Evolutionary conservation across 1,140 invertebrate species (phyloP).

Genomic region (Temnothorax curvispinosus): DNA sequence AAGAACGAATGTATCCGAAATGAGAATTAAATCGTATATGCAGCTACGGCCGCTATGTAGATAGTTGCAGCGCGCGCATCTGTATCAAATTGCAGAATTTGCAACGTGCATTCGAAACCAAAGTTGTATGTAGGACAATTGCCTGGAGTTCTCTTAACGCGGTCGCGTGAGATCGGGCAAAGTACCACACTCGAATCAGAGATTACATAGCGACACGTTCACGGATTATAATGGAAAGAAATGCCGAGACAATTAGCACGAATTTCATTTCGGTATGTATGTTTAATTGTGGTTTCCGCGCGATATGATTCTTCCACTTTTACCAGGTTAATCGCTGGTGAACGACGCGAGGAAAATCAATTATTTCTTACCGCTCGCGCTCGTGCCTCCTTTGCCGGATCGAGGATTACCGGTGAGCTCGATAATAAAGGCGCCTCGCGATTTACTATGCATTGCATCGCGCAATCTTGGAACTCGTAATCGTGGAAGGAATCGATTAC

Average conservation of each 20-base stretch:
- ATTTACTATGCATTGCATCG: constrained; percentile 19
- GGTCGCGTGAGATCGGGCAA: background rate
- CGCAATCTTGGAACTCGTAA: background rate
- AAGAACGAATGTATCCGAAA: background rate
- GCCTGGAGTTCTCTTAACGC: background rate
- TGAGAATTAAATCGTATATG: background rate
- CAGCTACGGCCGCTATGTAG: background rate
- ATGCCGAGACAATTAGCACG: constrained; percentile 21
- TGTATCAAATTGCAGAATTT: constrained; percentile 12
- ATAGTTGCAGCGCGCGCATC: background rate
- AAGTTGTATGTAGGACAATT: constrained; percentile 10
- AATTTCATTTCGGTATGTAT: background rate
- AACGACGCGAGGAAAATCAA: constrained; percentile 24
- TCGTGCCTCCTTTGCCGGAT: background rate
- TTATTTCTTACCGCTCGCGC: background rate
- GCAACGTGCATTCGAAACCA: background rate
- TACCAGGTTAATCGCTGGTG: background rate
- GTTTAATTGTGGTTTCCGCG: background rate
- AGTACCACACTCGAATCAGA: background rate
- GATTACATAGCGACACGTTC: constrained; percentile 15
- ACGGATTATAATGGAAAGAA: background rate
- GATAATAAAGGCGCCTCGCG: background rate
- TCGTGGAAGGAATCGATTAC: constrained; percentile 45
- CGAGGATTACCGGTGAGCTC: constrained; percentile 23
- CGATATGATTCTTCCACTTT: background rate